Percentiles rank a stretch among this genome's conserved stretches.
phyloP scores from a whole-genome alignment of 2,797 vertebrate genomes.

The Gymnodraco acuticeps region DNA sequence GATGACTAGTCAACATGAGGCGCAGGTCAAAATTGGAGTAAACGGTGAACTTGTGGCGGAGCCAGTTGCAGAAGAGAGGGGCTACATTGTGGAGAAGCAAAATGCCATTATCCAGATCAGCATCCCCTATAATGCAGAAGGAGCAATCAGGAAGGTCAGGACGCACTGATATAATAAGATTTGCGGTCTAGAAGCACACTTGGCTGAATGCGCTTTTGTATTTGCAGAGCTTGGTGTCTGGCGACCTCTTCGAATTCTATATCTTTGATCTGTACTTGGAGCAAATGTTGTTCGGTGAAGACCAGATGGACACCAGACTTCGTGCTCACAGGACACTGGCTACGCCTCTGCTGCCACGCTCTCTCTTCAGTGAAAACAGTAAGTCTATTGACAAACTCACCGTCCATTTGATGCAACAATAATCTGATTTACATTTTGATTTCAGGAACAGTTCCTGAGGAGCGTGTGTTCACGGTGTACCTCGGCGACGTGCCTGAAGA shows the following conservation, averaged over 20 bases:
- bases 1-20: neutral
- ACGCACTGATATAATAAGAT: too few relatives aligned
- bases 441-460: slow-evolving; percentile 62
- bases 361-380: slow-evolving; percentile 37
- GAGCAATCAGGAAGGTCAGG: slow-evolving; percentile 73
- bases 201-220: too few relatives aligned
- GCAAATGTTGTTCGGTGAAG: slow-evolving; percentile 58
- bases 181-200: too few relatives aligned
- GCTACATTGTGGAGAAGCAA: slow-evolving; percentile 47
- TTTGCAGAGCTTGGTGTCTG: slow-evolving; percentile 39
- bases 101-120: slow-evolving; percentile 37
- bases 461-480: slow-evolving; percentile 77
- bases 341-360: slow-evolving; percentile 57
- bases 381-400: too few relatives aligned
- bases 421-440: too few relatives aligned
- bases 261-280: slow-evolving; percentile 63
- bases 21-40: slow-evolving; percentile 51
- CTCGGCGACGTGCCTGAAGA: slow-evolving; percentile 82
- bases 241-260: slow-evolving; percentile 61
- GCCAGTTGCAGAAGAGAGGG: slow-evolving; percentile 15
- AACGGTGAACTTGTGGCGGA: slow-evolving; percentile 52
- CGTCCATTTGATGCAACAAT: too few relatives aligned
- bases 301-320: slow-evolving; percentile 39
- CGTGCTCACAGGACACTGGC: slow-evolving; percentile 41
- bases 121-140: slow-evolving; percentile 72